Base-by-base conservation (phyloP, 35 echinoderm and acorn worm genomes). In the Heliocidaris tuberculata region DNA sequence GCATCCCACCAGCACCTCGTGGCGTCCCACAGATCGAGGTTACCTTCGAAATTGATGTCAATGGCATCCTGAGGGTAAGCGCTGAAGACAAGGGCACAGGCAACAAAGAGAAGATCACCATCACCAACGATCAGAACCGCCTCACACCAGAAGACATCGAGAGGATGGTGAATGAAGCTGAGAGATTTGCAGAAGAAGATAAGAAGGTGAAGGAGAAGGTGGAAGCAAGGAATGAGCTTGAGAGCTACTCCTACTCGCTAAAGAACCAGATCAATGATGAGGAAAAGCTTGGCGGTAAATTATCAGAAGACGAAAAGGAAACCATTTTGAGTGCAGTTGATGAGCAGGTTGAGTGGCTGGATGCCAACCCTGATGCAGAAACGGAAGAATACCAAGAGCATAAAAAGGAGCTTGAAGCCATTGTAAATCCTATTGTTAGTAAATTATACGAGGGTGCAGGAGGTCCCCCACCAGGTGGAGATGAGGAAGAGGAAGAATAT, bases 31-130 rank as follows among this genome's bases (percentile, higher is more conserved):
- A 99, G 32, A 96, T 99, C 48, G 98, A 99, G 60, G 98, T 99
- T 93, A 97, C 95, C 60, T 99, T 99, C 32, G 98, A 99, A 86
- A 99, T 99, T 86, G 98, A 99, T 29, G 98, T 99, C 32, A 99
- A 99, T 86, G 98, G 98, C 49, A 99, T 99, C 92, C 95, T 99
- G 15, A 95, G 96, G 88, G 98, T 99, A 70, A 96, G 96, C 24
- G 98, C 98, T 12, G 98, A 99, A 94, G 98, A 99, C 96, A 99
- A 99, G 87, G 98, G 98, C 94, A 99, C 98, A 48, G 98, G 98
- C 56, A 99, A 97, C 96, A 99, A 99, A 88, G 98, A 99, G 92
- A 97, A 99, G 94, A 99, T 99, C 96, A 99, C 98, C 56, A 99
- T 99, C 90, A 99, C 95, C 52, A 99, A 97, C 32, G 98, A 99